Conservation (phyloP, 2,888 invertebrate species). For the Frankliniella intonsa region DNA sequence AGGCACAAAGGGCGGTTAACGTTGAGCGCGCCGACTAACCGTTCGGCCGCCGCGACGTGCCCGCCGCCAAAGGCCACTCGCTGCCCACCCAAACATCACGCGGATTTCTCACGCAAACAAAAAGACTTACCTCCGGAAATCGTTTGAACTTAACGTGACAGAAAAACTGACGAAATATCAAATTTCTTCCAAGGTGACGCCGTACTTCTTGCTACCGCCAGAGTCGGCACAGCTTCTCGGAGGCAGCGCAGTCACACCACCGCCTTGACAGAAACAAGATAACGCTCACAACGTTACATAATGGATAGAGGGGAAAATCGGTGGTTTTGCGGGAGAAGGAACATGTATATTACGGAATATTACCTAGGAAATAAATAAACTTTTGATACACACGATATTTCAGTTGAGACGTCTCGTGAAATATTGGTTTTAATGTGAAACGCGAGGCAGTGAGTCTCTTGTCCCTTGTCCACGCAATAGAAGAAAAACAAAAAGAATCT, state of each 20-base stretch:
- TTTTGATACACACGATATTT: background rate
- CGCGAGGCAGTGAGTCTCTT: background rate
- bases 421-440: background rate
- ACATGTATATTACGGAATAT: too few relatives aligned
- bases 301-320: too few relatives aligned
- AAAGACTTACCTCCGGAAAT: background rate
- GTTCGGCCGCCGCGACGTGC: background rate
- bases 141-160: background rate
- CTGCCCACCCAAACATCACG: background rate
- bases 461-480: background rate
- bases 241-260: background rate
- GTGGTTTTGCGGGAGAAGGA: too few relatives aligned
- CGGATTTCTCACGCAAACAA: background rate
- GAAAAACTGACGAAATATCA: background rate
- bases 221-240: background rate
- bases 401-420: background rate
- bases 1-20: conserved; percentile 10
- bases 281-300: too few relatives aligned
- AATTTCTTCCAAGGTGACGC: background rate
- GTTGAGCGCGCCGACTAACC: background rate
- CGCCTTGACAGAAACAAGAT: background rate
- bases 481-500: background rate
- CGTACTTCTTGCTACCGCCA: conserved; percentile 11
- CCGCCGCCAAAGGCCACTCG: background rate
- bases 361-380: background rate